Evolutionary conservation across 2,113 vertebrate species (phyloP).

Genomic region (Otus sunia): DNA sequence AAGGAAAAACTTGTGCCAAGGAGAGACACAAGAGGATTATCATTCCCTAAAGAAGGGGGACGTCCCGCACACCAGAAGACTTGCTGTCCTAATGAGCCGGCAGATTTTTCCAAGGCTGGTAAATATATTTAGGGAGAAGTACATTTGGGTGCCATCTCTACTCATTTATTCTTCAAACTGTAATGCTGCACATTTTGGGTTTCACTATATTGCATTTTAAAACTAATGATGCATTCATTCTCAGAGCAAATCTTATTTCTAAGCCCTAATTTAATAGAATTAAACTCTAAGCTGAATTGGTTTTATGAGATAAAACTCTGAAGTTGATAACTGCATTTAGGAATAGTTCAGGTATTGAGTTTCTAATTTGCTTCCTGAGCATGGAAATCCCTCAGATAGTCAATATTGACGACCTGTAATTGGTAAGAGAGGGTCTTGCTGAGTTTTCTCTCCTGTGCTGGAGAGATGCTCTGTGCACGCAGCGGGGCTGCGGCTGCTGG

Average conservation of each 20-base stretch:
- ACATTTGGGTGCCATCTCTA: conserved; percentile 69
- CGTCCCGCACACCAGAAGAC: background rate
- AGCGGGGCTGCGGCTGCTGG: rapidly evolving
- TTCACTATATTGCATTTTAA: conserved; percentile 80
- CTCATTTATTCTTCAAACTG: conserved; percentile 76
- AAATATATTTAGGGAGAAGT: conserved; percentile 72
- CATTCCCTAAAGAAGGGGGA: background rate
- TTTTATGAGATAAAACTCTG: conserved; percentile 84
- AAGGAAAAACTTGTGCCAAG: conserved; percentile 59
- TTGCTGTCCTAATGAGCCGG: background rate
- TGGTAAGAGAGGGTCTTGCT: conserved; percentile 68
- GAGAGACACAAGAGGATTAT: conserved; percentile 45
- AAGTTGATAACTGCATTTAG: conserved; percentile 84
- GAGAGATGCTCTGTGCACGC: background rate
- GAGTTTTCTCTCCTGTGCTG: conserved; percentile 30
- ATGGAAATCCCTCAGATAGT: conserved; percentile 82
- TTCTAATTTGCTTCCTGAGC: conserved; percentile 82
- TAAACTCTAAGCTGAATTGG: conserved; percentile 83
- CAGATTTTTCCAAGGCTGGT: conserved; percentile 16
- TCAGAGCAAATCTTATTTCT: conserved; percentile 82
- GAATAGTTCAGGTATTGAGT: conserved; percentile 84
- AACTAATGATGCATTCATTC: conserved; percentile 81
- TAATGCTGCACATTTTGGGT: conserved; percentile 78
- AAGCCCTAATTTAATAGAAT: conserved; percentile 84
- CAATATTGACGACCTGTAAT: conserved; percentile 83